phyloP scores from a whole-genome alignment of 2,888 invertebrate genomes.

The Scaptomyza caliginosa region DNA sequence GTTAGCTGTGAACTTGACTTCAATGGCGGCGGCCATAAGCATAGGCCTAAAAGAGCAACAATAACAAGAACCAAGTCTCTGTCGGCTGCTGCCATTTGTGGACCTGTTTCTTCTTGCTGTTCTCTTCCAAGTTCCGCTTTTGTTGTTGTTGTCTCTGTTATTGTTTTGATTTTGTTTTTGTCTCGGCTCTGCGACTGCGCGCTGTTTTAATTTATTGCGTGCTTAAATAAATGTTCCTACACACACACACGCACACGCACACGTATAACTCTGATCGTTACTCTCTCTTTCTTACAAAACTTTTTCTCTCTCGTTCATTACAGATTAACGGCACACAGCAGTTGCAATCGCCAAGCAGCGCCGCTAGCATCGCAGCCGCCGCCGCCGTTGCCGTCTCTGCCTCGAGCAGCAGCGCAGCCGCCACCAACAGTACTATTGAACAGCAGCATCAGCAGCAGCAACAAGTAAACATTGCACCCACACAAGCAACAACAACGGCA shows the following conservation, averaged over 20 bases:
- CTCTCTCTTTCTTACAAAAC: conserved; percentile 6
- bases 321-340: conserved; percentile 75
- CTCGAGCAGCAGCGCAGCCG: conserved; percentile 69
- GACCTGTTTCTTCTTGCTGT: conserved; percentile 53
- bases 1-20: conserved; percentile 66
- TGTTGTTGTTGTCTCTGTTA: conserved; percentile 19
- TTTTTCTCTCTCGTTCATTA: conserved; percentile 10
- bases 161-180: conserved; percentile 31
- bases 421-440: conserved; percentile 26
- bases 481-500: conserved; percentile 52
- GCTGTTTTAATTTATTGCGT: conserved; percentile 61
- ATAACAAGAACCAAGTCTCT: conserved; percentile 1
- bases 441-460: conserved; percentile 67
- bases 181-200: conserved; percentile 49
- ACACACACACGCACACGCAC: background rate
- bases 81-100: conserved; percentile 44
- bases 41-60: conserved; percentile 38
- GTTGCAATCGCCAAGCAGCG: conserved; percentile 63
- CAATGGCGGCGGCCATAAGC: conserved; percentile 57
- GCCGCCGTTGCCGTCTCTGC: conserved; percentile 59
- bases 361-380: conserved; percentile 56
- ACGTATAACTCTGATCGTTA: background rate
- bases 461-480: conserved; percentile 29
- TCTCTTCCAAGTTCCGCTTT: conserved; percentile 50
- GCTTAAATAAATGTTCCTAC: conserved; percentile 24